Evolutionary conservation across 2,113 vertebrate species (phyloP).

Genomic region (Colaptes auratus): DNA sequence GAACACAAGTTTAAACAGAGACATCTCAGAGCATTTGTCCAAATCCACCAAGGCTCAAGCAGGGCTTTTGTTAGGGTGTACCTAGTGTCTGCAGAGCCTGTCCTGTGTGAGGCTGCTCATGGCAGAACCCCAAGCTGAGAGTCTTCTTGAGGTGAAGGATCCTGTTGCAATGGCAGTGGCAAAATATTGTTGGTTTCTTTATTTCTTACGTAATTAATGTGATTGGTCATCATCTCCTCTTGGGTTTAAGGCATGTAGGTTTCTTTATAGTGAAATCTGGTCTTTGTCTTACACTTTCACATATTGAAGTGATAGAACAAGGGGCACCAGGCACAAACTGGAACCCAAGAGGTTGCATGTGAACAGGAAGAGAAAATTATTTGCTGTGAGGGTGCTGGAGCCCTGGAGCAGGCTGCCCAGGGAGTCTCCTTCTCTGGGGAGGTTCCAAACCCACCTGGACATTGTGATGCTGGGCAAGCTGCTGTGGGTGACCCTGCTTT

Average conservation of each 20-base stretch:
- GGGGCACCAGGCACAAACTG: no score
- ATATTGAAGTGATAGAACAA: no score
- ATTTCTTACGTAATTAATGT: fast-evolving
- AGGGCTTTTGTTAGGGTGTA: neutral
- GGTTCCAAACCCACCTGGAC: no score
- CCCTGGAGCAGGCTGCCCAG: no score
- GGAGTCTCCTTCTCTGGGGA: no score
- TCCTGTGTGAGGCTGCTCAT: fast-evolving
- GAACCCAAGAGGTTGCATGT: no score
- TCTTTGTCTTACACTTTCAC: neutral
- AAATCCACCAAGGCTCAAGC: fast-evolving
- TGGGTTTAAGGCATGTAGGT: neutral
- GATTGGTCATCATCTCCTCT: neutral
- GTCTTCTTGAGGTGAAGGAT: fast-evolving
- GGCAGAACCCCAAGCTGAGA: fast-evolving
- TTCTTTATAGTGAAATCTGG: neutral
- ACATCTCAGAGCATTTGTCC: neutral
- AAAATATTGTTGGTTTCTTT: neutral
- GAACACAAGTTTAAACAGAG: neutral
- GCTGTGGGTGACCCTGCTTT: no score
- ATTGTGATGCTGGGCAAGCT: no score
- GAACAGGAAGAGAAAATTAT: no score
- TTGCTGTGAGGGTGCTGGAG: no score
- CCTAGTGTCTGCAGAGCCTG: neutral
- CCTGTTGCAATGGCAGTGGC: neutral